These are phyloP conservation scores for Ernsta delagoae DNA, from an alignment of 2,888 invertebrate genomes.

Conservation along the genomic window DNA sequence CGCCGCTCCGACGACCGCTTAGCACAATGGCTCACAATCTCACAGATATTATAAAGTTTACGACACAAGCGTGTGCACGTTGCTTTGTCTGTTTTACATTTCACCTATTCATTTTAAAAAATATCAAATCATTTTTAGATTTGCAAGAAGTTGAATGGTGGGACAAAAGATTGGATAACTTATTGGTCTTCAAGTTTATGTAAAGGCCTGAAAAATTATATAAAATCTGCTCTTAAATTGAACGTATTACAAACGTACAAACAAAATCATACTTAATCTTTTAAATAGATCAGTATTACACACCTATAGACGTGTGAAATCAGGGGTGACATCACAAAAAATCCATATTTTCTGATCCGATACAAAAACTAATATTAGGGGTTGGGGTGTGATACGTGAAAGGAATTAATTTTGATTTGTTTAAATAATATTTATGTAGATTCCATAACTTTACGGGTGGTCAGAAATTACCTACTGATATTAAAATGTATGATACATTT, in stretches of 20 bases:
- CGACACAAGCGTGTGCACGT: conserved; percentile 42
- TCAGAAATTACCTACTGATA: neutral
- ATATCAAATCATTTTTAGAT: too few species aligned
- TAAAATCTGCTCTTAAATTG: neutral
- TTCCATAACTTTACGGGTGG: neutral
- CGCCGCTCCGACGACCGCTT: conserved; percentile 73
- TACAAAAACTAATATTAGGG: conserved; percentile 28
- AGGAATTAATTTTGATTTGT: conserved; percentile 5
- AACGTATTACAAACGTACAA: neutral
- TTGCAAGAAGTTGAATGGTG: too few species aligned
- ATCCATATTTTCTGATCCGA: conserved; percentile 21
- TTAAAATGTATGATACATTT: too few species aligned
- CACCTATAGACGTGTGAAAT: conserved; percentile 68
- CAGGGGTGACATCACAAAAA: conserved; percentile 64
- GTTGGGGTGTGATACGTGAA: conserved; percentile 19
- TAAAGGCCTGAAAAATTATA: too few species aligned
- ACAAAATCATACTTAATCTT: conserved; percentile 7
- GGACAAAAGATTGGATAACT: too few species aligned
- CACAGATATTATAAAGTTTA: conserved; percentile 57
- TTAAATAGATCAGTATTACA: neutral
- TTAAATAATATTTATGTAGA: neutral
- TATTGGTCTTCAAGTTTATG: too few species aligned
- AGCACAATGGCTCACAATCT: conserved; percentile 57
- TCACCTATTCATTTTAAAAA: too few species aligned
- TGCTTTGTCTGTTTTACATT: neutral